These are phyloP conservation scores for Percopsis omiscomaycus DNA, from an alignment of 2,797 vertebrate species.

Conservation along the genomic window DNA sequence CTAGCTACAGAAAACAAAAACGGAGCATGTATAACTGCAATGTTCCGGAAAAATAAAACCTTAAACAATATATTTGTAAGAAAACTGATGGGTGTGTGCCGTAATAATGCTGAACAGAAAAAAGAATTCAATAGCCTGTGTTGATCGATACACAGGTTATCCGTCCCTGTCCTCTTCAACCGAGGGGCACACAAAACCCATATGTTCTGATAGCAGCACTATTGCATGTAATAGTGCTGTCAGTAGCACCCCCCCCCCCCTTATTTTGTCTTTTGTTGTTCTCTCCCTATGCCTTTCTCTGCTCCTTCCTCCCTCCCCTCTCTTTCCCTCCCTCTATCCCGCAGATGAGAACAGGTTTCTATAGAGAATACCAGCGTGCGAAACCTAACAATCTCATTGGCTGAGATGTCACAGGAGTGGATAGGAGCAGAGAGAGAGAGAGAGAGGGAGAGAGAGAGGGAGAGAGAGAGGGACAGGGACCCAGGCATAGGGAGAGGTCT, in stretches of 20 bases:
- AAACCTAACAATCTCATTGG: constrained; percentile 69
- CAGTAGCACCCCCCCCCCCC: constrained; percentile 51
- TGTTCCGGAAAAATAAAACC: background rate
- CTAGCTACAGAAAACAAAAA: background rate
- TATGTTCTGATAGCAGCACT: constrained; percentile 66
- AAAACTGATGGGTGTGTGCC: no score
- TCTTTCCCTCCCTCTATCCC: constrained; percentile 5
- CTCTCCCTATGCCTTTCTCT: constrained; percentile 37
- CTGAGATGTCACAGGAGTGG: constrained; percentile 60
- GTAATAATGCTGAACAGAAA: constrained; percentile 35
- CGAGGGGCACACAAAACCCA: constrained; percentile 67
- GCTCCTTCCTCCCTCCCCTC: background rate
- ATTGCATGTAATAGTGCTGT: constrained; percentile 68
- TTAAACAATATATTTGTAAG: no score
- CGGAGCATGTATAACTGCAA: background rate
- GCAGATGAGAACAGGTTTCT: constrained; percentile 67
- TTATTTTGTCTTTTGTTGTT: background rate
- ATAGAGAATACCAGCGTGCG: constrained; percentile 54
- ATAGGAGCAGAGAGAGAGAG: constrained; percentile 45
- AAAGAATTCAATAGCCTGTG: constrained; percentile 54
- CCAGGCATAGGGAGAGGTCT: constrained; percentile 37
- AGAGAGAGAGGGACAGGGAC: constrained; percentile 25
- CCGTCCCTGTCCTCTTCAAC: constrained; percentile 59
- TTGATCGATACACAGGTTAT: constrained; percentile 57
- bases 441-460: constrained; percentile 20